Evolutionary conservation across 2,888 invertebrate species (phyloP).

Genomic region (Pediacus dermestoides): DNA sequence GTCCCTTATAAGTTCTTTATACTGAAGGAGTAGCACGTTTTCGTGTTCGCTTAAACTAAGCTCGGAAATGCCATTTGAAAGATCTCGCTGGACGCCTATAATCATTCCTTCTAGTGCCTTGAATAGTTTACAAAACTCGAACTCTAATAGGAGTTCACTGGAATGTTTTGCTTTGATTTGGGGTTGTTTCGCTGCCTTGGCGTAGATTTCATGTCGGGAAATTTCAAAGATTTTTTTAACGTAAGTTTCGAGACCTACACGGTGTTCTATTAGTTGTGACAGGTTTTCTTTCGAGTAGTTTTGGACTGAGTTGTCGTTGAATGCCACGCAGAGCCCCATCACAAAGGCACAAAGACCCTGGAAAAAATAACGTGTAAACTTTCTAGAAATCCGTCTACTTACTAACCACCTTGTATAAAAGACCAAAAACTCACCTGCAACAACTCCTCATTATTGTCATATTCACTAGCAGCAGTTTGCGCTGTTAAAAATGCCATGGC

Average conservation of each 20-base stretch:
- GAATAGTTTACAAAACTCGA: slow-evolving; percentile 90
- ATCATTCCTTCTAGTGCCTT: slow-evolving; percentile 67
- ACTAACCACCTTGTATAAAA: not conserved
- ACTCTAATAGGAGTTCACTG: slow-evolving; percentile 83
- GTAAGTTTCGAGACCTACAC: slow-evolving; percentile 88
- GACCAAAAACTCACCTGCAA: slow-evolving; percentile 25
- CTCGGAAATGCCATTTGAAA: slow-evolving; percentile 53
- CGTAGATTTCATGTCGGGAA: slow-evolving; percentile 86
- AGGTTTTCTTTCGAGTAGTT: slow-evolving; percentile 75
- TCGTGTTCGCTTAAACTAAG: slow-evolving; percentile 51
- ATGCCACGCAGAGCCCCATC: slow-evolving; percentile 86
- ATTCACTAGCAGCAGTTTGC: slow-evolving; percentile 76
- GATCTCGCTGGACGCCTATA: slow-evolving; percentile 48
- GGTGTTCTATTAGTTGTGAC: slow-evolving; percentile 77
- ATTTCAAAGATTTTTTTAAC: slow-evolving; percentile 82
- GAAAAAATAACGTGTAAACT: slow-evolving; percentile 8
- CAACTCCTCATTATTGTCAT: slow-evolving; percentile 85
- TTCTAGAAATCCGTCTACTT: not conserved
- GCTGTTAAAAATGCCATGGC: slow-evolving; percentile 83
- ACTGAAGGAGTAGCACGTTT: slow-evolving; percentile 63
- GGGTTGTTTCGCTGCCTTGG: slow-evolving; percentile 88
- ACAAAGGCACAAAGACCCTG: slow-evolving; percentile 74
- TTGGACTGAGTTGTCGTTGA: slow-evolving; percentile 78
- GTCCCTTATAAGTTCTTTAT: slow-evolving; percentile 86
- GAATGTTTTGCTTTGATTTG: slow-evolving; percentile 76